Evolutionary conservation across 2,113 vertebrate genomes (phyloP), one percentile per base, ranked within the genome.

Genomic region (Bothrops jararaca): DNA sequence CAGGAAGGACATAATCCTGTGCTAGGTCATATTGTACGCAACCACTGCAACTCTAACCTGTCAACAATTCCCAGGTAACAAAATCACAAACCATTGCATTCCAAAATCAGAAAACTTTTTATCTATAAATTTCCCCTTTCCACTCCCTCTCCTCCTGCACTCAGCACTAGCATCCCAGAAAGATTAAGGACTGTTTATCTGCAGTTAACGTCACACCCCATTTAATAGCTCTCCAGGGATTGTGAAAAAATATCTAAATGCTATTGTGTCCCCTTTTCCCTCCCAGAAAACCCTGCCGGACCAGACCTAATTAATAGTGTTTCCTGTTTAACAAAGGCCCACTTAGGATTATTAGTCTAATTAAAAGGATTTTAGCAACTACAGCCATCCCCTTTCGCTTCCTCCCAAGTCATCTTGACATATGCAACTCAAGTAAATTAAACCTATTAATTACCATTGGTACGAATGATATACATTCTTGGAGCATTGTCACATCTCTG

Each of bases 341-440:
- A 97, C 96, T 97, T 97, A 96, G 91, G 95, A 97, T 98, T 97
- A 97, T 97, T 97, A 97, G 96, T 94, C 96, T 97, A 98, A 98
- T 98, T 97, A 97, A 97, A 97, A 95, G 95, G 94, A 95, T 96
- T 98, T 97, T 96, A 97, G 94, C 95, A 97, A 93, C 93, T 93
- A 20, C 58, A 96, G 85, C 94, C 94, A 89, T 85, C 24, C 95
- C 93, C 53, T 94, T 88, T 94, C 88, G 93, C 80, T 91, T 93
- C 85, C 86, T 91, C 52, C 95, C 92, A 92, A 94, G 80, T 92
- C 96, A 92, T 95, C 94, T 91, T 91, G 95, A 92, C 89, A 87
- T 94, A 95, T 88, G 90, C 95, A 92, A 97, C 95, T 97, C 95
- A 97, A 97, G 95, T 95, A 98, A 97, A 98, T 98, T 97, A 98